phyloP scores from a whole-genome alignment of 2,113 vertebrate genomes.

The Saccopteryx leptura region DNA sequence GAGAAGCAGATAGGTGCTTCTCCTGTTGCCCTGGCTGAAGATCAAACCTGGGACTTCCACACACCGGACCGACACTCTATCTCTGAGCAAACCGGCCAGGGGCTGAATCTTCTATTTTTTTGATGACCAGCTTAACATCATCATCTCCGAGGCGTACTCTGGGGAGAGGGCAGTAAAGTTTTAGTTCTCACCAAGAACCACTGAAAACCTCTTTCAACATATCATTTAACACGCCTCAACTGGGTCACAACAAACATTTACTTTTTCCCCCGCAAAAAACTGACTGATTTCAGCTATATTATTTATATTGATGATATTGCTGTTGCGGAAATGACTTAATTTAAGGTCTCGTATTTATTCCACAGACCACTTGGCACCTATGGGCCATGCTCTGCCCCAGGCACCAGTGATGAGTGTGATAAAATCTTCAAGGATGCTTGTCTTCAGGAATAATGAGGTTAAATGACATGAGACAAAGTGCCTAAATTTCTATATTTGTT shows the following conservation, averaged over 20 bases:
- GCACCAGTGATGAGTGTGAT: neutral
- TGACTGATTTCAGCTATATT: neutral
- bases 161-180: neutral
- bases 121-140: neutral
- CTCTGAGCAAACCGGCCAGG: no score
- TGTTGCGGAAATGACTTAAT: neutral
- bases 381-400: fast-evolving
- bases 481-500: neutral
- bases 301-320: neutral
- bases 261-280: neutral
- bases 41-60: no score
- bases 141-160: neutral
- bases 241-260: neutral
- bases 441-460: neutral
- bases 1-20: no score
- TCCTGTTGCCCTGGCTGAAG: no score
- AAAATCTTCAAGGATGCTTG: neutral
- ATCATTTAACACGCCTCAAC: neutral
- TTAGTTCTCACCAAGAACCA: neutral
- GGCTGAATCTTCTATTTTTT: neutral
- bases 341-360: neutral
- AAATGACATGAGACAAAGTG: neutral
- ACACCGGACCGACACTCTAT: no score
- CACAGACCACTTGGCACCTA: neutral
- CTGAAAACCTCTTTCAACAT: neutral